Conservation (phyloP, 2,797 vertebrate species). For the Microctenopoma stevenorrisi region DNA sequence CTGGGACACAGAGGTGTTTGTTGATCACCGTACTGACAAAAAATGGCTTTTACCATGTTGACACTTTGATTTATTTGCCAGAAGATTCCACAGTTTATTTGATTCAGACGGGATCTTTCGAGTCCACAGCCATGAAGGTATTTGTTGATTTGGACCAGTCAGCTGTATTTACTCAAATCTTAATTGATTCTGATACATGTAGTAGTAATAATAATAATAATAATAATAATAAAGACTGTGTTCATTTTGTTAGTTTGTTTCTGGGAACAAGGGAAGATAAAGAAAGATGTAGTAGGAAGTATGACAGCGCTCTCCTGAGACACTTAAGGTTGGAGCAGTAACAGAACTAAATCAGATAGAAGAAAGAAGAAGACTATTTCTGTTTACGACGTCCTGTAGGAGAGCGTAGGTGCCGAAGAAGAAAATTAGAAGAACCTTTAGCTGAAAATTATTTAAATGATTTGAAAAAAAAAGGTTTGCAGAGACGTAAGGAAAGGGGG, state of each 20-base stretch:
- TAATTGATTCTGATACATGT: too few relatives aligned
- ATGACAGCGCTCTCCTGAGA: not conserved
- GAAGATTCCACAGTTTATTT: constrained; percentile 39
- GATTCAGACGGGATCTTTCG: constrained; percentile 15
- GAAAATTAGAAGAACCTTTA: too few relatives aligned
- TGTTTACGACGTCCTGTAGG: too few relatives aligned
- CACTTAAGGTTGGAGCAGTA: not conserved
- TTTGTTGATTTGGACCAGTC: constrained; percentile 47
- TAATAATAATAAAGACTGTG: not conserved
- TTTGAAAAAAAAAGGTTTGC: too few relatives aligned
- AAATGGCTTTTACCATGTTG: constrained; percentile 7
- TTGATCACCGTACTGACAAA: constrained; percentile 17
- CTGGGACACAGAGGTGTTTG: constrained; percentile 8
- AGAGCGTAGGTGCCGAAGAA: too few relatives aligned
- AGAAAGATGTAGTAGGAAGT: not conserved
- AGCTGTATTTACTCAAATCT: not conserved
- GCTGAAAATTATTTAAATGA: too few relatives aligned
- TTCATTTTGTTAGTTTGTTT: not conserved
- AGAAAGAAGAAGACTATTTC: too few relatives aligned
- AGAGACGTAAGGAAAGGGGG: too few relatives aligned
- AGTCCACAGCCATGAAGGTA: constrained; percentile 18
- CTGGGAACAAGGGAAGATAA: not conserved
- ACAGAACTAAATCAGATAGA: too few relatives aligned
- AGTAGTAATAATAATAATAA: too few relatives aligned
- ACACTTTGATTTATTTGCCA: constrained; percentile 32